These are phyloP conservation scores for Caenorhabditis brenneri DNA, from an alignment of 1,140 invertebrate genomes.

Conservation along the genomic window DNA sequence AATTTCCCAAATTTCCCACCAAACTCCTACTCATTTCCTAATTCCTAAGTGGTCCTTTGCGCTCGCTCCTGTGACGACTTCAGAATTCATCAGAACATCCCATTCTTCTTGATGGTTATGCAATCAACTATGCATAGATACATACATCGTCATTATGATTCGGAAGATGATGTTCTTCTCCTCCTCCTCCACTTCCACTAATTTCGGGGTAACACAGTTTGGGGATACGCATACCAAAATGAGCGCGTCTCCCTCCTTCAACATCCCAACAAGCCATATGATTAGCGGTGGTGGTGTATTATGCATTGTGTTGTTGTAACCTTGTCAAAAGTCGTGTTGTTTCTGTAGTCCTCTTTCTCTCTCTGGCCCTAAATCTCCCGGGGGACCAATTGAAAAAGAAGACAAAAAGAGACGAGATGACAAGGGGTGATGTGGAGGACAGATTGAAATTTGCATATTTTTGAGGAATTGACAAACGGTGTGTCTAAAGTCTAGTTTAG, in stretches of 20 bases:
- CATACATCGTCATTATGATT: constrained; percentile 9
- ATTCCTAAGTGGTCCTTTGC: no score
- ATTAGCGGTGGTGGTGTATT: neutral
- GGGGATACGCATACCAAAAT: neutral
- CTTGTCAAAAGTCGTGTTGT: neutral
- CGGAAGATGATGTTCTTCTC: neutral
- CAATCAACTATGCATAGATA: constrained; percentile 38
- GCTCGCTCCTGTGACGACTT: no score
- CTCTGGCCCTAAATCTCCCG: neutral
- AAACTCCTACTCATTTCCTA: neutral
- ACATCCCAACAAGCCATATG: no score
- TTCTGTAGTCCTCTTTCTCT: neutral
- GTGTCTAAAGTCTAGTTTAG: neutral
- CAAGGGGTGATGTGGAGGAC: neutral
- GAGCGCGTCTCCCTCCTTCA: neutral
- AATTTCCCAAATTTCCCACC: neutral
- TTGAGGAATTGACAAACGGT: neutral
- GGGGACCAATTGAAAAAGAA: constrained; percentile 12
- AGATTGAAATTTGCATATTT: constrained; percentile 38
- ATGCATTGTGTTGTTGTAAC: constrained; percentile 20
- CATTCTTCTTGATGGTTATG: neutral
- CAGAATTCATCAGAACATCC: no score
- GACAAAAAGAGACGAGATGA: neutral
- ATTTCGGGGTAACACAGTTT: constrained; percentile 20
- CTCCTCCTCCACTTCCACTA: neutral